Evolutionary conservation across 2,113 vertebrate genomes (phyloP).

Genomic region (Porphyrio hochstetteri): DNA sequence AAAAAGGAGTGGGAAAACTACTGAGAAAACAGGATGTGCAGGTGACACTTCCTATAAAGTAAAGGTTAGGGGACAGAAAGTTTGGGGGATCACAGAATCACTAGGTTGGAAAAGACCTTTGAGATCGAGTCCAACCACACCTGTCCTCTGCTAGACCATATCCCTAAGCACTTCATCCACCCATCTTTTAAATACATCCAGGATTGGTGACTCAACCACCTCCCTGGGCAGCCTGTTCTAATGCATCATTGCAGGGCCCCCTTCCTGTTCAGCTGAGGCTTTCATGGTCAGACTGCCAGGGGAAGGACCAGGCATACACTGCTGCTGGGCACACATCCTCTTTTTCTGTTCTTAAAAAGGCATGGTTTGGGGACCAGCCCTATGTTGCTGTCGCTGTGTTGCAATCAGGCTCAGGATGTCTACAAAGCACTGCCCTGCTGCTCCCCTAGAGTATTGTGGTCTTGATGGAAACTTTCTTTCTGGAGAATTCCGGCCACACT

Average conservation of each 20-base stretch:
- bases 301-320: accelerated
- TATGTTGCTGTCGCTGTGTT: background rate
- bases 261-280: background rate
- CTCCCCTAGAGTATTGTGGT: background rate
- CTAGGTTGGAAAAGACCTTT: too few relatives aligned
- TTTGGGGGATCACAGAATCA: too few relatives aligned
- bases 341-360: background rate
- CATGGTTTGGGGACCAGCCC: background rate
- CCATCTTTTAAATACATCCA: too few relatives aligned
- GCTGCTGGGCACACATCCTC: background rate
- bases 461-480: background rate
- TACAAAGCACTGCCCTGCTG: background rate
- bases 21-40: background rate
- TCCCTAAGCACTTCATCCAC: too few relatives aligned
- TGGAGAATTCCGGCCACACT: background rate
- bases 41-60: background rate
- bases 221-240: too few relatives aligned
- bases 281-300: background rate
- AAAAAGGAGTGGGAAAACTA: background rate
- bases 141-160: too few relatives aligned
- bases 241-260: background rate
- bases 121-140: too few relatives aligned
- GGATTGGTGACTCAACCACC: too few relatives aligned
- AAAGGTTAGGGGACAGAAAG: background rate
- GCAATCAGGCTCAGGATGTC: background rate